Base-by-base conservation (phyloP, 1,140 invertebrate species). In the Conus ventricosus region DNA sequence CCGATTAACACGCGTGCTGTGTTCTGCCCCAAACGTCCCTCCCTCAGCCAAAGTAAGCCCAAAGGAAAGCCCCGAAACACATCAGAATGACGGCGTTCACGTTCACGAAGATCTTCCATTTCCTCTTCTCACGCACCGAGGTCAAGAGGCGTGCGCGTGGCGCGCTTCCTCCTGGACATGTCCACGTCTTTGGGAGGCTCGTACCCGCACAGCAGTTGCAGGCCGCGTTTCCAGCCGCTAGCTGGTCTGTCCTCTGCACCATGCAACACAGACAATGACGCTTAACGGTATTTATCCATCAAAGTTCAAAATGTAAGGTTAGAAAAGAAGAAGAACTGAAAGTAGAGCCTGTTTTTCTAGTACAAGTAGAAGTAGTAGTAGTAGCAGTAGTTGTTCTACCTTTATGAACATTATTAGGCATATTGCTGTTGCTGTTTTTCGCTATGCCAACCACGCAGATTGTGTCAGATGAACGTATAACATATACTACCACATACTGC, bases 31-130 rank as follows among this genome's bases (percentile, higher is more conserved):
- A 39, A 39, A 39, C 25, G 6, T 25, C 17, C 51, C 39, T 39
- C 3, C 39, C 80, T 57, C 91, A 93, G n/a, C 84, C 90, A 84
- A 92, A 95, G 88, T 93, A 95, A 13, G 90, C 93, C 94, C 94
- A 94, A 7, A 95, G 71, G 80, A 94, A 95, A 39, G 94, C 91
- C 4, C 93, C 93, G 57, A 94, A 82, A 8, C 88, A 87, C 90
- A 95, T 93, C 1, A 94, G 82, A 27, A 95, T 63, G 13, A 94
- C 51, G 53, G 94, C 94, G 80, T 93, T 94, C 13, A 93, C 78
- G 82, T 94, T 94, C 75, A 93, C 91, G 71, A 94, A 89, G 81
- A 51, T 76, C 80, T 92, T 92, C 93, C 92, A 94, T 75, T 88
- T 90, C 15, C 87, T 90, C 6, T 89, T 60, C 84, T 94, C 94